Evolutionary conservation across 2,797 vertebrate genomes (phyloP).

Genomic region (Myiotriccus ornatus): DNA sequence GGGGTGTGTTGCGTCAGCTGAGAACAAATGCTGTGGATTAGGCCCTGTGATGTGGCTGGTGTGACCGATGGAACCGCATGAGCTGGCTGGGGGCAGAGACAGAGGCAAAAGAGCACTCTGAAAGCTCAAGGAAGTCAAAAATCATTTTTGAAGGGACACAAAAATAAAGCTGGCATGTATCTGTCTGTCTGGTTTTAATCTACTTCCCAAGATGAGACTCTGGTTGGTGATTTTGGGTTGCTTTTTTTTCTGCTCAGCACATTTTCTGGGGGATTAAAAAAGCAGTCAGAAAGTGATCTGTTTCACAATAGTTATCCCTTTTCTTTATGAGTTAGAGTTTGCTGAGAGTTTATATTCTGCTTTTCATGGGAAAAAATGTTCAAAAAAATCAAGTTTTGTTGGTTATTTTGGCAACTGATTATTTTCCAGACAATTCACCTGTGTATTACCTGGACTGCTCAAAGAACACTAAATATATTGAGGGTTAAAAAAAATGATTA

Average conservation of each 20-base stretch:
- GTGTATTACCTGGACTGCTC: not conserved
- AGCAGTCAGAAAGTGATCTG: not conserved
- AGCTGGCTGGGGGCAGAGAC: not conserved
- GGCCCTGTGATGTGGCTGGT: conserved; percentile 9
- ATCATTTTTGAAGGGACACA: not conserved
- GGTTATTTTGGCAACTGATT: not conserved
- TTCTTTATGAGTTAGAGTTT: not conserved
- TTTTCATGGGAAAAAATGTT: not conserved
- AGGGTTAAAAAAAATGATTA: not conserved
- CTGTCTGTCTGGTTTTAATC: conserved; percentile 44
- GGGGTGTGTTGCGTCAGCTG: not conserved
- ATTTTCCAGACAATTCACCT: not conserved
- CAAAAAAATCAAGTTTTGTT: not conserved
- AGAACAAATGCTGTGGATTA: not conserved
- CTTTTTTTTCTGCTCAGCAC: conserved; percentile 38
- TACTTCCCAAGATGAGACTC: conserved; percentile 10
- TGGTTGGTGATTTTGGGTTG: conserved; percentile 38
- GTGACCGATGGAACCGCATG: not conserved
- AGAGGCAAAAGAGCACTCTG: not conserved
- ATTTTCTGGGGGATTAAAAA: conserved; percentile 30
- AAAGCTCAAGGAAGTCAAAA: conserved; percentile 1
- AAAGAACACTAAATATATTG: not conserved
- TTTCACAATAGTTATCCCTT: not conserved
- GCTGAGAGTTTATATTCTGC: not conserved
- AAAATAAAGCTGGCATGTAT: conserved; percentile 15